Base-by-base conservation (phyloP, 2,797 vertebrate species). In the Microhierax caerulescens region DNA sequence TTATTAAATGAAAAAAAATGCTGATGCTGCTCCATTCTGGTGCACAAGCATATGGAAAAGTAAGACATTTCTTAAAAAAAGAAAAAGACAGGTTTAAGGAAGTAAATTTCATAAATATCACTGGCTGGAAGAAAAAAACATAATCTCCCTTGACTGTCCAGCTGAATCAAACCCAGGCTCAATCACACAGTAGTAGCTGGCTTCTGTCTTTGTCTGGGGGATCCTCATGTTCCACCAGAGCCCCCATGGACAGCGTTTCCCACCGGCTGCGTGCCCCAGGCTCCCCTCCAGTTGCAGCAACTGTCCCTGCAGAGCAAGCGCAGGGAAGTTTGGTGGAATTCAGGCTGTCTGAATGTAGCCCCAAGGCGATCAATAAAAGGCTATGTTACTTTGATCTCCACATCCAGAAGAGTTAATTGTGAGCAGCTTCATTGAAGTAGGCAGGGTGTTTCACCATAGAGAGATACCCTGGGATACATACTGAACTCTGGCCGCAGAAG, bases 321-420 rank as follows among this genome's bases (percentile, higher is more conserved):
- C 32, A 5, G 2, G 43, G 74, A 75, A 79, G 21, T 25, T 53
- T 1, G 10, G 63, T 77, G 91, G 92, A 94, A 96, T 91, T 89
- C 53, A 23, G 67, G 74, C 63, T 11, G 2, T 37, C 56, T 65
- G 85, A 93, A 68, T 13, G 30, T 13, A 65, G 50, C 78, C 90
- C 76, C 1, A 0, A 88, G 67, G 72, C 57, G 4, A 78, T 32
- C 70, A 77, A 20, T 93, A 89, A 94, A 89, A 92, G 53, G 20
- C 77, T 53, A 5, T 28, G 64, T 41, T 72, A 23, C 93, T 94
- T 96, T 95, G 88, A 93, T 92, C 64, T 85, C 84, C 72, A 20
- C n/a, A 89, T 91, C 50, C 90, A 95, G 86, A 96, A 77, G 73
- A 90, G 85, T 90, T 95, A 96, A 85, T 85, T 92, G 87, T 68